These are phyloP conservation scores for Lagopus leucura DNA, from an alignment of 2,113 vertebrate genomes.

Conservation along the genomic window DNA sequence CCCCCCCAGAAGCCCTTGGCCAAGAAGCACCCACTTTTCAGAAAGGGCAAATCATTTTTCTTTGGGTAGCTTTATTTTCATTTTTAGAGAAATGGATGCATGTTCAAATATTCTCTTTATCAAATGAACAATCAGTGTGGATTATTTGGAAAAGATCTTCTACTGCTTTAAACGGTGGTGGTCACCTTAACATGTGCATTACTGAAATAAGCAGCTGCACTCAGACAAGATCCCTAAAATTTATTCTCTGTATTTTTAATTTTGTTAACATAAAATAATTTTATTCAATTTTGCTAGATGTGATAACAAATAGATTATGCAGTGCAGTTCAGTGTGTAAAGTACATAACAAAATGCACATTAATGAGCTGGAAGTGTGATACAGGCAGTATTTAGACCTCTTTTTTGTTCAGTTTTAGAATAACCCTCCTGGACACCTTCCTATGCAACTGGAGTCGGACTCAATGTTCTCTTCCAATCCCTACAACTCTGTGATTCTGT, in stretches of 20 bases:
- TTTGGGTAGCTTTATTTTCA: background rate
- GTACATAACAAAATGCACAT: background rate
- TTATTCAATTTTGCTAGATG: background rate
- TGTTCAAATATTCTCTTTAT: background rate
- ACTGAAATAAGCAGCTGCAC: background rate
- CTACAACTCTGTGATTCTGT: too few relatives aligned
- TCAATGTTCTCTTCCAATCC: too few relatives aligned
- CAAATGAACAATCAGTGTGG: background rate
- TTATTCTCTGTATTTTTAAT: background rate
- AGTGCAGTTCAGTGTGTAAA: background rate
- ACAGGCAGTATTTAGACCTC: background rate
- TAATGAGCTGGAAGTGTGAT: background rate
- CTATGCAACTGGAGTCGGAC: too few relatives aligned
- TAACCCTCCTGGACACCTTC: too few relatives aligned
- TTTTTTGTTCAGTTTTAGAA: background rate
- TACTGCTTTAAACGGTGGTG: background rate
- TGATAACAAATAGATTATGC: background rate
- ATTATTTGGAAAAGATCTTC: background rate
- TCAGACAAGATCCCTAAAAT: background rate
- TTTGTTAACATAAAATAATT: background rate
- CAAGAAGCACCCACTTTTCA: background rate
- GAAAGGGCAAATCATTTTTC: background rate
- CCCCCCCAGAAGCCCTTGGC: rapidly evolving
- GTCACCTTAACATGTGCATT: background rate
- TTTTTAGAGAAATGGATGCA: background rate